These are phyloP conservation scores for Malurus leucopterus DNA, from an alignment of 2,797 vertebrate species.

Conservation along the genomic window DNA sequence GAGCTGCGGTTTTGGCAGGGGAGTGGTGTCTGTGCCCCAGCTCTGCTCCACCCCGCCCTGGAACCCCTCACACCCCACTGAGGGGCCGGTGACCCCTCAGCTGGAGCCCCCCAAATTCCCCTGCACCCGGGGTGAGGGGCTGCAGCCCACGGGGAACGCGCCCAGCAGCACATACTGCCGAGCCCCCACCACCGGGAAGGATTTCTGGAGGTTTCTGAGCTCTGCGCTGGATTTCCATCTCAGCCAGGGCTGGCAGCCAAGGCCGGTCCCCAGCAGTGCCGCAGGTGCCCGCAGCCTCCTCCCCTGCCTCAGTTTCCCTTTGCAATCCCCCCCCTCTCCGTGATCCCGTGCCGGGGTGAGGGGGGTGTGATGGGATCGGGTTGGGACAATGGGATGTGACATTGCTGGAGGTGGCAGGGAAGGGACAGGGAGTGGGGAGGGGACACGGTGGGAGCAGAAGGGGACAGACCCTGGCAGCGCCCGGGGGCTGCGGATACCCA, in stretches of 20 bases:
- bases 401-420: background rate
- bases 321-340: no score
- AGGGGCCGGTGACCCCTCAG: background rate
- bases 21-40: accelerated
- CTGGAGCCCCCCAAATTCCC: background rate
- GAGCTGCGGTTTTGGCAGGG: accelerated
- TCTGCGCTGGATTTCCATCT: background rate
- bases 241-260: background rate
- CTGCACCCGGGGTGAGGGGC: background rate
- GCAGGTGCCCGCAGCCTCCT: background rate
- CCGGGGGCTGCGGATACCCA: accelerated
- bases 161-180: background rate
- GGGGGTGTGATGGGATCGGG: accelerated
- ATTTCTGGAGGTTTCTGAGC: constrained; percentile 7
- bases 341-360: background rate
- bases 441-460: background rate
- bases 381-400: background rate
- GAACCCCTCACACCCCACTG: background rate
- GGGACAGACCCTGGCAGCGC: background rate
- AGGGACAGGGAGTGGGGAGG: background rate
- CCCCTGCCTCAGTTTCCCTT: background rate
- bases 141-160: accelerated
- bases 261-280: background rate
- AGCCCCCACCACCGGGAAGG: background rate
- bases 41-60: background rate